Evolutionary conservation across 2,888 invertebrate genomes (phyloP).

Genomic region (Marronus borbonicus): DNA sequence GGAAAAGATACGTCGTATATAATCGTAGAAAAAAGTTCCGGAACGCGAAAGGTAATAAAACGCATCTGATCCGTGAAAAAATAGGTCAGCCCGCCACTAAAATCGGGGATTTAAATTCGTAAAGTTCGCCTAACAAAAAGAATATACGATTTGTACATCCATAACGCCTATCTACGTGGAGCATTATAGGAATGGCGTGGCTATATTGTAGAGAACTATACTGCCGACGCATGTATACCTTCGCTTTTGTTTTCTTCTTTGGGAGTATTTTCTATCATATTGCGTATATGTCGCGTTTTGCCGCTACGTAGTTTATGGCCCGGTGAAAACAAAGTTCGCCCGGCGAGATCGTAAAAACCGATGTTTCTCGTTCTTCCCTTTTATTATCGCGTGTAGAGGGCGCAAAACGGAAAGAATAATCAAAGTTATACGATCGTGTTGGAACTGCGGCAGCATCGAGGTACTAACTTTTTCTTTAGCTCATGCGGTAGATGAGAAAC

Average conservation of each 20-base stretch:
- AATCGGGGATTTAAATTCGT: conserved; percentile 24
- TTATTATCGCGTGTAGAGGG: background rate
- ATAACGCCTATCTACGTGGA: conserved; percentile 6
- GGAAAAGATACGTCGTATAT: background rate
- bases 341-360: conserved; percentile 11
- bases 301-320: conserved; percentile 10
- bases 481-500: background rate
- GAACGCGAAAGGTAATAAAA: conserved; percentile 11
- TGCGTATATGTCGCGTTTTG: conserved; percentile 18
- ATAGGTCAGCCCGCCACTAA: background rate
- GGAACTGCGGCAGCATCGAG: background rate
- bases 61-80: conserved; percentile 27
- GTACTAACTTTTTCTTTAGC: background rate
- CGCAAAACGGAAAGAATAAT: conserved; percentile 10
- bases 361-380: conserved; percentile 9
- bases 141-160: conserved; percentile 7
- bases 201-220: background rate
- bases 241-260: conserved; percentile 1
- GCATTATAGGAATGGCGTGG: background rate
- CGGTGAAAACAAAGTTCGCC: conserved; percentile 22
- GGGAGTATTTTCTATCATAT: conserved; percentile 1
- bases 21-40: background rate
- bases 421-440: conserved; percentile 9
- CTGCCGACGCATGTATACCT: background rate
- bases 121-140: conserved; percentile 19